Percentiles rank a stretch among this genome's conserved stretches.
Evolutionary conservation across 1,140 invertebrate species (phyloP).

Genomic region (Paracyclopina nana): DNA sequence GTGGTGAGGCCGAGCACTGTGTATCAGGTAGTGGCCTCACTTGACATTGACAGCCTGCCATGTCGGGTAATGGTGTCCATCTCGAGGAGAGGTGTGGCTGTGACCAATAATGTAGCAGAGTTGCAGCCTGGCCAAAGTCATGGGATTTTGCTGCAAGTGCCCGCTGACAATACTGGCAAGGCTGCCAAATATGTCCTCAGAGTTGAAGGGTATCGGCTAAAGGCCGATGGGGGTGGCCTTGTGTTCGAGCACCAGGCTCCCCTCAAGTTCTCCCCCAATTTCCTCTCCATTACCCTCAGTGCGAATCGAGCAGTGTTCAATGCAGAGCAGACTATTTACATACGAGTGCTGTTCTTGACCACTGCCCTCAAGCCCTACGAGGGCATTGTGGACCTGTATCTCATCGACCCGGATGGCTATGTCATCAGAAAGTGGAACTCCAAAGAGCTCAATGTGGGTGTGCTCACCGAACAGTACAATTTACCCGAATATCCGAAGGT

Average conservation of each 20-base stretch:
- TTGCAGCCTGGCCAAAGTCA: neutral
- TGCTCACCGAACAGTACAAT: neutral
- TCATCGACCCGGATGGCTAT: constrained; percentile 10
- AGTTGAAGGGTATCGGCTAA: neutral
- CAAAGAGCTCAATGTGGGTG: constrained; percentile 10
- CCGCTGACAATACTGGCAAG: neutral
- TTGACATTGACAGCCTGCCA: no score
- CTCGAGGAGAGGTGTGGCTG: neutral
- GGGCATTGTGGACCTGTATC: constrained; percentile 1
- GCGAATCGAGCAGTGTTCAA: neutral
- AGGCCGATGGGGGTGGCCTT: neutral
- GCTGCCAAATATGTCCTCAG: neutral
- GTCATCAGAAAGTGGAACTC: constrained; percentile 11
- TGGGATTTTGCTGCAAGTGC: neutral
- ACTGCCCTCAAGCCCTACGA: constrained; percentile 3
- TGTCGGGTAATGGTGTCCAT: no score
- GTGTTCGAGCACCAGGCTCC: neutral
- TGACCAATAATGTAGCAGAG: neutral
- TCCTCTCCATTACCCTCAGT: neutral
- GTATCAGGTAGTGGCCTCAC: neutral
- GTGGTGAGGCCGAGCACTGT: neutral
- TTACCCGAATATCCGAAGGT: constrained; percentile 3
- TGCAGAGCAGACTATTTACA: neutral
- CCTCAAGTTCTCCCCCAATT: neutral
- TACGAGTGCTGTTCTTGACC: neutral